Evolutionary conservation across 2,113 vertebrate genomes (phyloP).

Genomic region (Cryptotis parvus): DNA sequence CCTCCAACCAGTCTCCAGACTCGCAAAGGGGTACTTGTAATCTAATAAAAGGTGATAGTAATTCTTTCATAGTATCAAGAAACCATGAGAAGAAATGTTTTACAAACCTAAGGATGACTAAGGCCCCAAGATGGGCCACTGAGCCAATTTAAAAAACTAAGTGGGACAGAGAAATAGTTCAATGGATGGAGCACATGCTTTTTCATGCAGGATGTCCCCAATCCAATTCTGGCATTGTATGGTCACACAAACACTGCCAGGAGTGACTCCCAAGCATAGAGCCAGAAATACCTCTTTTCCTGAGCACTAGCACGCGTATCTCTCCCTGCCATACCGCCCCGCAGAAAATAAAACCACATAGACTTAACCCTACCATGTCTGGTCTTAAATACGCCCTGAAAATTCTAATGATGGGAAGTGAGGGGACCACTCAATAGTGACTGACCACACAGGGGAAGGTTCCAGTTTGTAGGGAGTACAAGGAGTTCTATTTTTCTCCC

Average conservation of each 20-base stretch:
- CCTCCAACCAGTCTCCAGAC: too few species aligned
- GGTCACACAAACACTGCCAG: background rate
- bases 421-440: background rate
- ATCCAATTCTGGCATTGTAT: background rate
- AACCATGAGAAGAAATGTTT: background rate
- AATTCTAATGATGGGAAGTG: background rate
- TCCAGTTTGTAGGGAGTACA: background rate
- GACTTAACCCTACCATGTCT: background rate
- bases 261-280: too few species aligned
- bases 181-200: too few species aligned
- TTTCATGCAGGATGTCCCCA: too few species aligned
- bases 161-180: too few species aligned
- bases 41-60: background rate
- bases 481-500: background rate
- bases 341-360: too few species aligned
- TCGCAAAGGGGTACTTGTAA: background rate
- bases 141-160: background rate
- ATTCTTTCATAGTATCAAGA: background rate
- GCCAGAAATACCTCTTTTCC: too few species aligned
- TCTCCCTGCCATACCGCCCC: too few species aligned
- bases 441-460: fast-evolving
- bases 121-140: background rate
- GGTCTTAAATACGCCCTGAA: background rate
- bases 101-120: background rate
- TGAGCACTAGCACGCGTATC: too few species aligned